Evolutionary conservation across 2,888 invertebrate species (phyloP).

Genomic region (Polydrusus pterygomalis): DNA sequence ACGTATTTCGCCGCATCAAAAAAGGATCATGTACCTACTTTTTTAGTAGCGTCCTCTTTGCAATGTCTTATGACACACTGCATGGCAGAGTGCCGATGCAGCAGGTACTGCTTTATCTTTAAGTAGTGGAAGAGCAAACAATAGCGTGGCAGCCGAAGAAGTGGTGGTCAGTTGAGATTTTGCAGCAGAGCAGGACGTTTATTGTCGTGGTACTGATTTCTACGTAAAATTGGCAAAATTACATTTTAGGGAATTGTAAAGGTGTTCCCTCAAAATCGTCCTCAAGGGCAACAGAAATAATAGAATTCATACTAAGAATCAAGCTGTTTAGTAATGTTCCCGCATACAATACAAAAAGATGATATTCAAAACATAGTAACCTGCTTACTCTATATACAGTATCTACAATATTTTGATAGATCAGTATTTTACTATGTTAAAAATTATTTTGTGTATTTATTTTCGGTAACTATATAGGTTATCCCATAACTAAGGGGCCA

Average conservation of each 20-base stretch:
- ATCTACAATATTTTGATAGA: too few species aligned
- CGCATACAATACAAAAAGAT: too few species aligned
- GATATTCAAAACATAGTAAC: too few species aligned
- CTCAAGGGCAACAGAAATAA: too few species aligned
- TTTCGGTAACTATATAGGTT: too few species aligned
- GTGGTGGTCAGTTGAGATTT: constrained; percentile 13
- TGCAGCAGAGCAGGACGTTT: constrained; percentile 9
- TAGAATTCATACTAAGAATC: too few species aligned
- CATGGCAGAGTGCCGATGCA: background rate
- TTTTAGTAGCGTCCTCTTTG: constrained; percentile 32
- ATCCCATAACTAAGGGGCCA: too few species aligned
- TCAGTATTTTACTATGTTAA: too few species aligned
- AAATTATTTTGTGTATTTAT: too few species aligned
- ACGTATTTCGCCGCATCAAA: too few species aligned
- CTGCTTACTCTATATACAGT: too few species aligned
- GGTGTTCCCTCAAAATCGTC: background rate
- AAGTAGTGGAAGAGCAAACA: constrained; percentile 23
- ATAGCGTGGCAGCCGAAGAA: background rate
- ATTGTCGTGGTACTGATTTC: background rate
- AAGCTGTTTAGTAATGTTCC: too few species aligned
- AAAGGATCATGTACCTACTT: background rate
- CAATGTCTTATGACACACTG: constrained; percentile 20
- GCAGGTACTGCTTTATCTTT: constrained; percentile 12
- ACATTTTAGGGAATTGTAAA: background rate
- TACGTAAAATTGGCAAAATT: background rate